Evolutionary conservation across 2,888 invertebrate species (phyloP).

Genomic region (Meta bourneti): DNA sequence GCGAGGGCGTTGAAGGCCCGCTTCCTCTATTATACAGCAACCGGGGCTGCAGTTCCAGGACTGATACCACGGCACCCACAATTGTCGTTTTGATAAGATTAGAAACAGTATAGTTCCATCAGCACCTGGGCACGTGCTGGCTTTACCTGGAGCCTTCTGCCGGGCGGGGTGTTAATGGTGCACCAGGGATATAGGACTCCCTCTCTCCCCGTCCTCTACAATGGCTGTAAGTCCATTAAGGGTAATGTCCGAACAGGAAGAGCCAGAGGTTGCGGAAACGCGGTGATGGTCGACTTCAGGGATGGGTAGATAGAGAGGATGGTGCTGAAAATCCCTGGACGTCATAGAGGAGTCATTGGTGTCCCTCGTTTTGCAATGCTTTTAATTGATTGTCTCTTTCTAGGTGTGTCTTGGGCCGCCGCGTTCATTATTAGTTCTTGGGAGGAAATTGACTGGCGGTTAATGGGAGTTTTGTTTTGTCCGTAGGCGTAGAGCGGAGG

Average conservation of each 20-base stretch:
- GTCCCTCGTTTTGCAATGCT: constrained; percentile 41
- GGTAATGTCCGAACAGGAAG: constrained; percentile 73
- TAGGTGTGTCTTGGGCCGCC: constrained; percentile 7
- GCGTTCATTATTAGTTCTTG: too few relatives aligned
- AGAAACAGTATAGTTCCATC: constrained; percentile 59
- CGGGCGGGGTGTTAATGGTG: constrained; percentile 54
- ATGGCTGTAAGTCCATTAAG: constrained; percentile 57
- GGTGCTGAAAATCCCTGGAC: background rate
- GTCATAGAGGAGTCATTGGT: background rate
- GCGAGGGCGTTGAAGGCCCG: constrained; percentile 62
- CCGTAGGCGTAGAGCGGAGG: too few relatives aligned
- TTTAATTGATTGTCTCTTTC: constrained; percentile 64
- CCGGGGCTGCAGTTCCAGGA: background rate
- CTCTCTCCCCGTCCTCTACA: background rate
- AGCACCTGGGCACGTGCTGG: constrained; percentile 73
- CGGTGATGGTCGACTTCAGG: constrained; percentile 42
- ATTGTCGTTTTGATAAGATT: constrained; percentile 76
- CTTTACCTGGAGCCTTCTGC: constrained; percentile 45
- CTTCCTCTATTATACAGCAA: constrained; percentile 50
- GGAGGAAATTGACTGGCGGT: too few relatives aligned
- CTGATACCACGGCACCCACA: constrained; percentile 11
- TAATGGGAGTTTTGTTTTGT: too few relatives aligned
- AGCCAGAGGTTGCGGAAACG: constrained; percentile 52
- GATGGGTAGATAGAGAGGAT: constrained; percentile 1
- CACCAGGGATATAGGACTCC: constrained; percentile 34